phyloP scores from a whole-genome alignment of 2,113 vertebrate species.

The Gadus macrocephalus region DNA sequence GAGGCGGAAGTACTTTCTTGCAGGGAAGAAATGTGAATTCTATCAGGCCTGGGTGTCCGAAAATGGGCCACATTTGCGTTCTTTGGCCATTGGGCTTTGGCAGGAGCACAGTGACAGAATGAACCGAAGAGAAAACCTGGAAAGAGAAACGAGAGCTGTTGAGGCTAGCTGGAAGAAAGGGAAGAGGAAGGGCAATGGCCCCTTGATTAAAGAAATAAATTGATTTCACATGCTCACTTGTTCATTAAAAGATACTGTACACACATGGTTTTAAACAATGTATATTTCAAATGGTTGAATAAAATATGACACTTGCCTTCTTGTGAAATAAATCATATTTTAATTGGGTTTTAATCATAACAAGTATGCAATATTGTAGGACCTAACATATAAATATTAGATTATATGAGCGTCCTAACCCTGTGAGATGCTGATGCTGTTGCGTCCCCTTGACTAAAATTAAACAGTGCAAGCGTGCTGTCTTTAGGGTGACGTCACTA shows the following conservation, averaged over 20 bases:
- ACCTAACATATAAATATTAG: too few species aligned
- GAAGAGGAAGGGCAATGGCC: conserved; percentile 48
- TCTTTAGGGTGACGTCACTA: too few species aligned
- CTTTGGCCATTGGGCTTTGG: conserved; percentile 68
- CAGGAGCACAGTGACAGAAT: conserved; percentile 59
- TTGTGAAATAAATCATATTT: conserved; percentile 5
- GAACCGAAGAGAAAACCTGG: conserved; percentile 52
- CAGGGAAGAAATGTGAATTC: conserved; percentile 82
- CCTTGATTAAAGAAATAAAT: conserved; percentile 77
- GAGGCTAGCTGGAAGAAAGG: conserved; percentile 70
- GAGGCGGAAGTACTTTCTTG: conserved; percentile 66
- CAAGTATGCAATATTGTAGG: too few species aligned
- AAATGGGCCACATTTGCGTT: conserved; percentile 44
- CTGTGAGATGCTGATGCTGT: too few species aligned
- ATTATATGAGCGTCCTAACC: too few species aligned
- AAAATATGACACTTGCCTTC: conserved; percentile 38
- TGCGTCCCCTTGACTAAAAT: neutral
- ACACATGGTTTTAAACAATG: neutral
- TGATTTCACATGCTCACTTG: conserved; percentile 18
- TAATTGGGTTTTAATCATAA: neutral
- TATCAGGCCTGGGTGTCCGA: conserved; percentile 81
- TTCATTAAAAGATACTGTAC: neutral
- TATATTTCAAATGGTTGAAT: conserved; percentile 19
- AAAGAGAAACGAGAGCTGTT: conserved; percentile 62
- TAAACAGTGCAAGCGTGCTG: neutral